Base-by-base conservation (phyloP, 2,888 invertebrate genomes). In the Torymus aiolomorphi region DNA sequence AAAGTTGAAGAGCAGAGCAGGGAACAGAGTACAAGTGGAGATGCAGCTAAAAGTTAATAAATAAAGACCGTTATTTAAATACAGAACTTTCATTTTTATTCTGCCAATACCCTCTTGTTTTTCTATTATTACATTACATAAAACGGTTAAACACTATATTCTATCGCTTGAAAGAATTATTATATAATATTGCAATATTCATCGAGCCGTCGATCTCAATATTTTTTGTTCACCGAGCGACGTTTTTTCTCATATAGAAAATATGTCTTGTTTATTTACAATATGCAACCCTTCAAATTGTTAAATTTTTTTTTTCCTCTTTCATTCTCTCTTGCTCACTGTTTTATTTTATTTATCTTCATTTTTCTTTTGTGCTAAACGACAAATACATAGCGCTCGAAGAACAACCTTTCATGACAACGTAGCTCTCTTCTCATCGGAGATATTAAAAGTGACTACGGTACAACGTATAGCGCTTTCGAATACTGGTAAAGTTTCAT, bases 221-320 rank as follows among this genome's bases (percentile, higher is more conserved):
- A 70, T 72, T 76, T 69, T 80, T 80, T 80, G 76, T 80, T 87
- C 87, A 87, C 86, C 87, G 88, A 89, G 85, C 86, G 87, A 89
- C 87, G 86, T 86, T 86, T 82, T 82, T 42, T 42, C 42, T 88
- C 88, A 89, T 90, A 89, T 90, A 90, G 90, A 90, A 90, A 90
- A 90, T 90, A 90, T 90, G 90, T 90, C 89, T 89, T 88, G 89
- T 89, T 89, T 90, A 90, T 90, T 85, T 90, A 90, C 90, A 90
- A 90, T 90, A 90, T 90, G 88, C 88, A 88, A 89, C 86, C 88
- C 89, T 88, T 86, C 87, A 88, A 88, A 87, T 87, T 83, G 87
- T 88, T 88, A 84, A 85, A 85, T 84, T 84, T 83, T 82, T 80
- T 69, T 78, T 67, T 80, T 70, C 49, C 65, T 80, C 73, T 57